Evolutionary conservation across 2,888 invertebrate genomes (phyloP), one percentile per base, ranked within the genome.

Genomic region (Pseudococcus viburni): DNA sequence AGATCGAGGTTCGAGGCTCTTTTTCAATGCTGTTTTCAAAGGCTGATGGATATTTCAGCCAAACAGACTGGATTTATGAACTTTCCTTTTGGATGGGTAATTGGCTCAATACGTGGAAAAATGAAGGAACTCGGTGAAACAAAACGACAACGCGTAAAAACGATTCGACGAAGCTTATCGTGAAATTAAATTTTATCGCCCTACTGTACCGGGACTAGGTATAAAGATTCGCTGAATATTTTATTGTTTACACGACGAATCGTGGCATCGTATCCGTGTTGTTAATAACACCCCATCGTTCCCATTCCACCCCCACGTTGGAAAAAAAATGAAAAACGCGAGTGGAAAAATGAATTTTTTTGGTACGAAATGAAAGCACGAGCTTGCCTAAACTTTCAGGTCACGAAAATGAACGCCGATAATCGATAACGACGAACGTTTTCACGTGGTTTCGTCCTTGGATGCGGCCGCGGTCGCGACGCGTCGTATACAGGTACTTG

Each of bases 381-480:
- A 83, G 46, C 80, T 77, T 83, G 46, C 80, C 42, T 83, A 83
- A 83, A 83, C 80, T 83, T 83, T 83, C 19, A 46, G 80, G 80
- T 83, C 80, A 83, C 80, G 80, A 83, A 83, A 83, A 83, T 83
- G 12, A 83, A 46, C 80, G 80, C 46, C 46, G 39, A 83, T 83
- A 83, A 83, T 83, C 80, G 80, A 83, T 83, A 83, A 42, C 42
- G 42, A 46, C n/a, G 46, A 12, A 33, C 73, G 33, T 73, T 73
- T 73, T 73, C 73, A 73, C 73, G 33, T 73, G 73, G 22, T 64
- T 22, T 64, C 64, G 64, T 64, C 64, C 64, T 64, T 64, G 64
- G 64, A 64, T 64, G 64, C 22, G 64, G 64, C 64, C 22, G 64
- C 64, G 64, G n/a, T 15, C 59, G n/a, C 59, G 1, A 17, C 55